Conservation (phyloP, 2,888 invertebrate genomes). For the Tiphia femorata region DNA sequence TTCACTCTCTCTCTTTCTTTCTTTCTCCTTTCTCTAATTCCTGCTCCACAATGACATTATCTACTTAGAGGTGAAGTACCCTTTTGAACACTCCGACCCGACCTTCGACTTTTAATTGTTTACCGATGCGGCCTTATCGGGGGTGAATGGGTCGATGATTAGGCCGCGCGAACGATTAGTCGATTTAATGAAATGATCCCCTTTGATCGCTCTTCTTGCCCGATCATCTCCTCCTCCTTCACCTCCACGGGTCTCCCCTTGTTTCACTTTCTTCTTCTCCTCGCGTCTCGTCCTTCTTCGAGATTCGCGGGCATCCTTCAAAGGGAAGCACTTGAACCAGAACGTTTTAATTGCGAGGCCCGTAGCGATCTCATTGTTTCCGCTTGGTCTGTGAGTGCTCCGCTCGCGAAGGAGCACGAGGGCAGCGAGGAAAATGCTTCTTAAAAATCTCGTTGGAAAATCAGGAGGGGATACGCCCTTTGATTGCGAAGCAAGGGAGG, state of each 20-base stretch:
- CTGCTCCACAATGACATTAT: too few species aligned
- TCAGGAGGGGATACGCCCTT: conserved; percentile 38
- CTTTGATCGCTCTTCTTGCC: conserved; percentile 60
- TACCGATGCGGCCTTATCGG: conserved; percentile 15
- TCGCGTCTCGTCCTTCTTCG: conserved; percentile 34
- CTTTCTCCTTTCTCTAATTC: conserved; percentile 4
- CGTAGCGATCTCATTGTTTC: conserved; percentile 59
- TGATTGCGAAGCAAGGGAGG: conserved; percentile 18
- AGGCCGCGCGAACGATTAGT: conserved; percentile 60
- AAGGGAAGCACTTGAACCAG: conserved; percentile 64
- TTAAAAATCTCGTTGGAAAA: conserved; percentile 47
- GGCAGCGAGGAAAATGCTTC: conserved; percentile 37
- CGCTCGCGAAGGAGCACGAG: conserved; percentile 21
- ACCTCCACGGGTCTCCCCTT: conserved; percentile 21
- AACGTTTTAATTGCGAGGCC: conserved; percentile 65
- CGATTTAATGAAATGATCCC: conserved; percentile 66
- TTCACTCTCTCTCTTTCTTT: conserved; percentile 1
- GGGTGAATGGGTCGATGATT: conserved; percentile 26
- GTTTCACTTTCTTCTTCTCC: conserved; percentile 33
- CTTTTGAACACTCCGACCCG: background rate
- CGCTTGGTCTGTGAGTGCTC: conserved; percentile 49
- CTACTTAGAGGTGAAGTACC: too few species aligned
- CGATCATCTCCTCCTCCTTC: conserved; percentile 33
- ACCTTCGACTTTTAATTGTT: conserved; percentile 18
- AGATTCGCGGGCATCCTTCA: conserved; percentile 45